These are phyloP conservation scores for Suricata suricatta DNA, from an alignment of 2,113 vertebrate species.

Conservation along the genomic window DNA sequence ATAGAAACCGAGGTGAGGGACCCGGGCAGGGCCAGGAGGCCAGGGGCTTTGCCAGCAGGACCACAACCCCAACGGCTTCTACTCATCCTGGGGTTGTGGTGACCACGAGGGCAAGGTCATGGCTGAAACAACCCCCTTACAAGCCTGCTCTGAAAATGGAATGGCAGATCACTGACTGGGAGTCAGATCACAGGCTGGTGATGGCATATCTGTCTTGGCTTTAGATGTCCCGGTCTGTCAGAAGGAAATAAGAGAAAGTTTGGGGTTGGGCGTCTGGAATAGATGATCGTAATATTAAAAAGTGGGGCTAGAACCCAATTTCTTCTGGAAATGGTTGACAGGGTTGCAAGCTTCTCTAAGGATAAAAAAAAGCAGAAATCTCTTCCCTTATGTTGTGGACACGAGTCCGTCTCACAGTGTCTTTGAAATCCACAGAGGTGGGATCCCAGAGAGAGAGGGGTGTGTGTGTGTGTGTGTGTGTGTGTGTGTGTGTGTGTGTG, in stretches of 20 bases:
- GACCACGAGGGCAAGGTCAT: background rate
- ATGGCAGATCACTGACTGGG: background rate
- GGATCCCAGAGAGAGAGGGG: background rate
- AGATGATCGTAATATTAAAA: constrained; percentile 18
- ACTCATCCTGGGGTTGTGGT: background rate
- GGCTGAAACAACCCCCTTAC: background rate
- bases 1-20: background rate
- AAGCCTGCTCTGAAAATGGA: background rate
- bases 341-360: background rate
- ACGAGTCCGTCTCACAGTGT: background rate
- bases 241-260: background rate
- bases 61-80: background rate
- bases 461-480: no score
- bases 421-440: background rate
- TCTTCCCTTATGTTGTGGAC: background rate
- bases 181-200: background rate
- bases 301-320: background rate
- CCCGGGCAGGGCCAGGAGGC: background rate
- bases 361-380: background rate
- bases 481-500: no score
- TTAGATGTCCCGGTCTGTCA: background rate
- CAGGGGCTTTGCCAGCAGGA: background rate
- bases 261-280: background rate
- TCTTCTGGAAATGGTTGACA: background rate
- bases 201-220: background rate